phyloP scores from a whole-genome alignment of 1,140 invertebrate genomes.

The Polyergus mexicanus region DNA sequence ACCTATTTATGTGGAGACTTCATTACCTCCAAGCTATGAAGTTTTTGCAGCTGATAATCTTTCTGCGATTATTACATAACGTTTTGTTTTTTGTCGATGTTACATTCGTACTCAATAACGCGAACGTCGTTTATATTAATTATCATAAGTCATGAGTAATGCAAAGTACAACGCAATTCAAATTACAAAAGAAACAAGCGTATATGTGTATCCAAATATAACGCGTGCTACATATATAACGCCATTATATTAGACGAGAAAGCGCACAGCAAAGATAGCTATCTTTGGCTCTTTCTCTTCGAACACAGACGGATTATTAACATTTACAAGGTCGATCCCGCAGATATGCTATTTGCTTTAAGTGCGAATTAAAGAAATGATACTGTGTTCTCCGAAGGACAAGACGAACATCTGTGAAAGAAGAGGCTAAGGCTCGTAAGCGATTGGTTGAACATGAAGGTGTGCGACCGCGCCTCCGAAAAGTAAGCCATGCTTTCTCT shows the following conservation, averaged over 20 bases:
- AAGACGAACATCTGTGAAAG: constrained; percentile 38
- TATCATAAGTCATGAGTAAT: no score
- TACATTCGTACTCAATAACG: no score
- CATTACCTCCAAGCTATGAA: neutral
- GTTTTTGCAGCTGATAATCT: no score
- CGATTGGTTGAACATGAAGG: constrained; percentile 61
- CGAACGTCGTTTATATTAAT: no score
- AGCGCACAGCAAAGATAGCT: neutral
- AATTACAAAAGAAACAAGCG: no score
- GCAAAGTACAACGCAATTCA: no score
- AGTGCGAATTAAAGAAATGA: neutral
- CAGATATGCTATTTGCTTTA: no score
- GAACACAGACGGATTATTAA: neutral
- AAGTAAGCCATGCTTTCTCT: constrained; percentile 38
- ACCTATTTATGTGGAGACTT: neutral
- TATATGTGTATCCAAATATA: no score
- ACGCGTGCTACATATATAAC: no score
- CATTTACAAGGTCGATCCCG: neutral
- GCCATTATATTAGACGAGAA: neutral
- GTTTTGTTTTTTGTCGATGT: no score
- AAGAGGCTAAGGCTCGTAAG: constrained; percentile 12
- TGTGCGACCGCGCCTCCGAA: constrained; percentile 65
- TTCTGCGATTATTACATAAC: no score
- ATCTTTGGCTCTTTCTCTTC: neutral
- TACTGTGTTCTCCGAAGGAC: neutral